Base-by-base conservation (phyloP, 2,797 vertebrate genomes). In the Spinibarbus caldwelli region DNA sequence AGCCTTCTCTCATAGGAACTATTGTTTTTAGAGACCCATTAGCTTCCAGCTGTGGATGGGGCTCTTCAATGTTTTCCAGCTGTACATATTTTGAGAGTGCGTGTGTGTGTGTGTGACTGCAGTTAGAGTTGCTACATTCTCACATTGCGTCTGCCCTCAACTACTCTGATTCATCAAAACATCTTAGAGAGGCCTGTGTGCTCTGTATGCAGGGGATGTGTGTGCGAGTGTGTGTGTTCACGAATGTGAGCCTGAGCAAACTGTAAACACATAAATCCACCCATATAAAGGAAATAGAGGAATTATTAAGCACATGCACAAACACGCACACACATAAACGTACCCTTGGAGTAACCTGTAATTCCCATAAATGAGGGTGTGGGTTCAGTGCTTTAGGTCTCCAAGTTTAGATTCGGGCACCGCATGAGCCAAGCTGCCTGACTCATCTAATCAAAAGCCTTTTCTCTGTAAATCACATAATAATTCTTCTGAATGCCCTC, bases 381-480 rank as follows among this genome's bases (percentile, higher is more conserved):
- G 76, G 38, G 82, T 82, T 75, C 45, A 59, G 23, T 66, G 66
- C 52, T 72, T 43, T n/a, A 31, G 19, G 52, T 71, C 78, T 31
- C 54, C 41, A 47, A 82, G 45, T 81, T 54, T 70, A 81, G 67
- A 72, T 41, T 72, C 36, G 15, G 52, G 82, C 77, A 71, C 36
- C 45, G 70, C 89, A 91, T 83, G 89, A 90, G 82, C 88, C 89
- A 90, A 92, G 91, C 92, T 86, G 91, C 81, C 90, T 87, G 85
- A 82, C 91, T 93, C 92, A 93, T 90, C 89, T 85, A 86, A 90
- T 90, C 80, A 70, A 75, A 84, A 54, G 49, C 47, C 80, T 81
- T 90, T 90, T 87, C 88, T 87, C 85, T 90, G 85, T 89, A 92
- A 92, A 93, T 91, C 91, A 90, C 36, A 26, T 86, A 54, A 21